phyloP scores from a whole-genome alignment of 1,140 invertebrate genomes.

The Macrocentrus cingulum region DNA sequence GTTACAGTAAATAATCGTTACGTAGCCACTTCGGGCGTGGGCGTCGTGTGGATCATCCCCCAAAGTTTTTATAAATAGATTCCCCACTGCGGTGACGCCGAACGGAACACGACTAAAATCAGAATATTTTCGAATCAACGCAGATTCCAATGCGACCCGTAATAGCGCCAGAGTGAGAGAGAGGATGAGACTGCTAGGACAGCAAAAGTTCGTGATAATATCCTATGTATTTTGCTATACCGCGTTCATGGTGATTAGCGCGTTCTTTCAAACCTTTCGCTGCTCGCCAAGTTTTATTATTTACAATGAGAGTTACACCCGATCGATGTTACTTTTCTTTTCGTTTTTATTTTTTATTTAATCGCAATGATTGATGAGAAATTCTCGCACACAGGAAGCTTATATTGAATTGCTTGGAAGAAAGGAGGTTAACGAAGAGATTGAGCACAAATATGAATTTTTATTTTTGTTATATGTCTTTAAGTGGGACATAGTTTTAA shows the following conservation, averaged over 20 bases:
- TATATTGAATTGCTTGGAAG: no score
- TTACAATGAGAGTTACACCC: slow-evolving; percentile 34
- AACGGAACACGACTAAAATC: slow-evolving; percentile 48
- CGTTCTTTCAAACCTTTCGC: slow-evolving; percentile 31
- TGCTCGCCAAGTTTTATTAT: no score
- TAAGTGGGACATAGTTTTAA: slow-evolving; percentile 3
- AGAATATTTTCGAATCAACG: slow-evolving; percentile 51
- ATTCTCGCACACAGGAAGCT: no score
- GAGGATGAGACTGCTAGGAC: background rate
- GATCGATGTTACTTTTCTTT: no score
- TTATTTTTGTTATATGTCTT: no score
- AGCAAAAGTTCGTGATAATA: slow-evolving; percentile 12
- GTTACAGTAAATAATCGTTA: slow-evolving; percentile 36
- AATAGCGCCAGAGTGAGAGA: slow-evolving; percentile 14
- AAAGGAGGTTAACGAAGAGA: no score
- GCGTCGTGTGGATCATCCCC: slow-evolving; percentile 54
- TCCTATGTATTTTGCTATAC: slow-evolving; percentile 1
- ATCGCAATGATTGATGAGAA: no score
- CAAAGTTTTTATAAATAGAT: slow-evolving; percentile 48
- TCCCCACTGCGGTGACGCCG: slow-evolving; percentile 41
- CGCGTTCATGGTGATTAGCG: slow-evolving; percentile 30
- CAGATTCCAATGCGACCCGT: slow-evolving; percentile 38
- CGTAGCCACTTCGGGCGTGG: slow-evolving; percentile 47
- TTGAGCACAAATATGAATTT: no score
- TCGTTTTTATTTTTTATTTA: no score